Evolutionary conservation across 2,113 vertebrate species (phyloP), one percentile per base, ranked within the genome.

Genomic region (Glareola pratincola): DNA sequence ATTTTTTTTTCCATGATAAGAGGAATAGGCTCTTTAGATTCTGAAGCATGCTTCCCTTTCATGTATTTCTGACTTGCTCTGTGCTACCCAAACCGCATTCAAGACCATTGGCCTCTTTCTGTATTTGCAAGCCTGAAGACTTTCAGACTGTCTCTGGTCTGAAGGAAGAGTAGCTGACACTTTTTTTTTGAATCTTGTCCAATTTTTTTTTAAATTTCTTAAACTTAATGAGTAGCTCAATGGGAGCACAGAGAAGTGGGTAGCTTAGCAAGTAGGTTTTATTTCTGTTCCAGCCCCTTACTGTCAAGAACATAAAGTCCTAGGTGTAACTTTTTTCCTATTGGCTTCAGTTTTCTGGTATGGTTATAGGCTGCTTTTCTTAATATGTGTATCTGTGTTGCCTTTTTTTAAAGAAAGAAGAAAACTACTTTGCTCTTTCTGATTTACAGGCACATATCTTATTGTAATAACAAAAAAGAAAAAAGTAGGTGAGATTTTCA

Each of bases 381-480:
- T 53, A 43, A 22, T 78, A 37, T 7, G 2, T 45, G 8, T 5
- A 34, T 43, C 4, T 87, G 0, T 30, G 39, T 27, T 62, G 27
- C 37, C 12, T 27, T 34, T 27, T 34, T 84, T 8, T 12, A 19
- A 32, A 56, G 32, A 32, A 54, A 14, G 18, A 54, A 53, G 7
- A 20, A n/a, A 59, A 12, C 50, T 56, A 89, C 36, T 78, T 27
- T 72, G 26, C 39, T 71, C 27, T 51, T 92, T 90, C 41, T 48
- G 43, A 74, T 88, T 88, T 95, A n/a, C 95, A 99, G 99, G 99
- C 50, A 99, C 98, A 2, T 99, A 99, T 94, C 98, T 99, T 88
- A 98, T 99, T 84, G 98, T 99, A 91, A 99, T 99, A 97, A 99
- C 99, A 45, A 99, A 99, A 98, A 99, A 98, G 98, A 98, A 97